A percentile compares a stretch with the other conserved stretches of the same genome.
These are phyloP conservation scores for Himalopsyche japonica DNA, from an alignment of 2,888 invertebrate species.

Conservation along the genomic window DNA sequence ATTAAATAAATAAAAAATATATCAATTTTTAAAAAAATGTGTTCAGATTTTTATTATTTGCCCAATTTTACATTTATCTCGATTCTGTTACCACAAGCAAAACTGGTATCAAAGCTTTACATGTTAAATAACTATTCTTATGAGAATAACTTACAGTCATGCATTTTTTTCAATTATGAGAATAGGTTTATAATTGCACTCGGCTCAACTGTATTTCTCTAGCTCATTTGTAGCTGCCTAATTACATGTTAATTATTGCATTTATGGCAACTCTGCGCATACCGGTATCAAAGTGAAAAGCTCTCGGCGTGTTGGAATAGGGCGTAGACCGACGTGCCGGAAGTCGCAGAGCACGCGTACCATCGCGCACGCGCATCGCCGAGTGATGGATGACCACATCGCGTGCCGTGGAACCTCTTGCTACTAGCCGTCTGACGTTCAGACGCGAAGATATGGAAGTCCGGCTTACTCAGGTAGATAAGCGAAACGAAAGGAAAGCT, in stretches of 20 bases:
- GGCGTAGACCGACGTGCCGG: background rate
- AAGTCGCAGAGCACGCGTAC: background rate
- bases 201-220: background rate
- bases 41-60: too few relatives aligned
- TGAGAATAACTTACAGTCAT: background rate
- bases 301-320: background rate
- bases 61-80: too few relatives aligned
- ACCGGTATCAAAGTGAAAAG: background rate
- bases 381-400: background rate
- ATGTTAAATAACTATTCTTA: too few relatives aligned
- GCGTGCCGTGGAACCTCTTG: background rate
- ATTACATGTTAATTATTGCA: background rate
- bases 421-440: background rate
- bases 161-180: background rate
- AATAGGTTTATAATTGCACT: background rate
- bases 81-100: too few relatives aligned
- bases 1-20: too few relatives aligned
- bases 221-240: background rate
- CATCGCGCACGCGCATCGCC: background rate
- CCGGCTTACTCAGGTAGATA: background rate
- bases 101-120: too few relatives aligned
- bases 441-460: background rate
- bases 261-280: background rate
- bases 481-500: background rate
- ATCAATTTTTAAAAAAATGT: too few relatives aligned